Base-by-base conservation (phyloP, 2,113 vertebrate genomes). In the Willisornis vidua region DNA sequence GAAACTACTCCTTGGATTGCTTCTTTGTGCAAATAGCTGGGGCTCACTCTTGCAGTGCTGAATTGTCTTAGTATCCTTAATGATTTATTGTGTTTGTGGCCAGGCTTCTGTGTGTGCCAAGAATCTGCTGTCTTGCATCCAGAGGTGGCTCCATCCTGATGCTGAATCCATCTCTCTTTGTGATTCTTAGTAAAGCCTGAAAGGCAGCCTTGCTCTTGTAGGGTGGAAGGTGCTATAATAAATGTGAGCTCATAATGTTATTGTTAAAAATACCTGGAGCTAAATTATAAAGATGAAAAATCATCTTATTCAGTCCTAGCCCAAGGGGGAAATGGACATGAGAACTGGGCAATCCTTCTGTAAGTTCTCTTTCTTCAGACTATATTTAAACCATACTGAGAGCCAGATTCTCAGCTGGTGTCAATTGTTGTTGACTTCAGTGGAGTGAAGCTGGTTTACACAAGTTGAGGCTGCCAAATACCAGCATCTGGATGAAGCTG, bases 331-430 rank as follows among this genome's bases (percentile, higher is more conserved):
- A 92, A 91, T 90, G 93, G 96, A 95, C 93, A 88, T 55, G 57
- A 95, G 31, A 82, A 95, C 41, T 90, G 85, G 79, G 93, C 85
- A 96, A 94, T 92, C 57, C 68, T 91, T 91, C 94, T 93, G 68
- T 94, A 88, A 93, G n/a, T 95, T 95, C 37, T 77, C 37, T 86
- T 86, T 91, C 88, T 94, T 96, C 87, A 90, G 57, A 90, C 92
- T 96, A 94, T 92, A 93, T 97, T 96, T 96, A 94, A 96, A 88
- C 65, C 41, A 24, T 28, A 58, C 14, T 0, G 2, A 90, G 76
- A 88, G 88, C 88, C 95, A 96, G 88, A 95, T 92, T 95, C 94
- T 96, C 93, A 96, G 92, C 92, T 97, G 90, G 94, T 95, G 90
- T 96, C 90, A 95, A 93, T 94, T 93, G 87, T 96, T 95, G 57